A percentile compares a stretch with the other conserved stretches of the same genome.
phyloP scores from a whole-genome alignment of 2,888 invertebrate species.

The Acanthacorydalis orientalis region DNA sequence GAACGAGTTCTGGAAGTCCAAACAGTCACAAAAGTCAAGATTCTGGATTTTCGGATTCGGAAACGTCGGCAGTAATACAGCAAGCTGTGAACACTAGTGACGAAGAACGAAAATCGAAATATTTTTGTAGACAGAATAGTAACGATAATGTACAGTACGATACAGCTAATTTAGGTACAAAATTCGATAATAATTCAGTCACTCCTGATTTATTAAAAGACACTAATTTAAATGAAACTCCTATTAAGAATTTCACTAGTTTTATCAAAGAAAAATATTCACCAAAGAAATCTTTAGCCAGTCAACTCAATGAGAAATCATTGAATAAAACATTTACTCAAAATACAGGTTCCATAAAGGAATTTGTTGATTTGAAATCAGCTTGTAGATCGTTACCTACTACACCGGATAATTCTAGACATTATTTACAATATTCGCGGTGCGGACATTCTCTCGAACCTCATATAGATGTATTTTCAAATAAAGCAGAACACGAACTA shows the following conservation, averaged over 20 bases:
- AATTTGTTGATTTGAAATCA: constrained; percentile 6
- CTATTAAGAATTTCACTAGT: constrained; percentile 5
- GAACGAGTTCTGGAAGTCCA: constrained; percentile 29
- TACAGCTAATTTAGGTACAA: background rate
- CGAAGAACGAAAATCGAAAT: constrained; percentile 24
- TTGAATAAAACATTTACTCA: constrained; percentile 6
- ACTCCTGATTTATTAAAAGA: constrained; percentile 2
- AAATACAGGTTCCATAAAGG: background rate
- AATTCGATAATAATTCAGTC: background rate
- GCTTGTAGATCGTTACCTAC: constrained; percentile 3
- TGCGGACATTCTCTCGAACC: background rate
- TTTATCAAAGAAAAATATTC: constrained; percentile 21
- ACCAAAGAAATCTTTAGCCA: constrained; percentile 21
- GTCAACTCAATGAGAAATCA: constrained; percentile 5
- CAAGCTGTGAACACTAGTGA: background rate
- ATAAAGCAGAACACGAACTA: background rate
- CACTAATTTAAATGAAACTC: background rate
- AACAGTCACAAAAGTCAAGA: constrained; percentile 60
- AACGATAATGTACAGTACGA: constrained; percentile 26
- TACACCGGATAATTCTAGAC: background rate
- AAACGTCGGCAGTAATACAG: constrained; percentile 36
- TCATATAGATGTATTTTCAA: background rate
- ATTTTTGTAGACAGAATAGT: constrained; percentile 22
- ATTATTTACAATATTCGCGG: background rate
- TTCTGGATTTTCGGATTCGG: constrained; percentile 67